Evolutionary conservation across 30 jellyfish, hydroid and myxozoan species (phyloP).

Genomic region (Aurelia sp.): DNA sequence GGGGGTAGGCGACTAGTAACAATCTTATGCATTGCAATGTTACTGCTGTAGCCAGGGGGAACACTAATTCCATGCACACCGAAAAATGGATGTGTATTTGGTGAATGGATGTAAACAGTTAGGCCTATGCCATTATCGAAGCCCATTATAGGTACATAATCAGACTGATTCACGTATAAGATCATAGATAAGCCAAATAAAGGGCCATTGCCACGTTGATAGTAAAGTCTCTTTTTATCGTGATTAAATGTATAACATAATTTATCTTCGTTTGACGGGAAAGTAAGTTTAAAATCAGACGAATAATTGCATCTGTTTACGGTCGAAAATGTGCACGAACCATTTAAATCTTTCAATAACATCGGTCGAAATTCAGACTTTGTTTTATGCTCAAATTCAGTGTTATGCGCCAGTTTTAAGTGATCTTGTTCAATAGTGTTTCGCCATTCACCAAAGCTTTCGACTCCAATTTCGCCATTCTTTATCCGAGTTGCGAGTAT

Average conservation of each 20-base stretch:
- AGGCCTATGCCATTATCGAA: constrained; percentile 59
- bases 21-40: constrained; percentile 60
- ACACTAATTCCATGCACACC: constrained; percentile 66
- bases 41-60: constrained; percentile 62
- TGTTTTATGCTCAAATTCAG: constrained; percentile 41
- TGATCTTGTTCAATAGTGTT: constrained; percentile 47
- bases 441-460: constrained; percentile 49
- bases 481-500: constrained; percentile 16
- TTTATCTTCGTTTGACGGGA: constrained; percentile 61
- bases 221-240: constrained; percentile 29
- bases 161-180: constrained; percentile 53
- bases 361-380: constrained; percentile 51
- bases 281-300: constrained; percentile 44
- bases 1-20: constrained; percentile 49
- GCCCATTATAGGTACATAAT: constrained; percentile 61
- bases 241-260: constrained; percentile 58
- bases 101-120: constrained; percentile 54
- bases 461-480: constrained; percentile 16
- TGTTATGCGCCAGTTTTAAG: constrained; percentile 25
- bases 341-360: constrained; percentile 24
- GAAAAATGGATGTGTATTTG: constrained; percentile 58
- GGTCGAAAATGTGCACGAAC: constrained; percentile 62
- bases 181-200: constrained; percentile 60
- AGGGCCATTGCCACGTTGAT: constrained; percentile 68
- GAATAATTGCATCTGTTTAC: constrained; percentile 37